Conservation (phyloP, 1,140 invertebrate species). For the Ylistrum balloti region DNA sequence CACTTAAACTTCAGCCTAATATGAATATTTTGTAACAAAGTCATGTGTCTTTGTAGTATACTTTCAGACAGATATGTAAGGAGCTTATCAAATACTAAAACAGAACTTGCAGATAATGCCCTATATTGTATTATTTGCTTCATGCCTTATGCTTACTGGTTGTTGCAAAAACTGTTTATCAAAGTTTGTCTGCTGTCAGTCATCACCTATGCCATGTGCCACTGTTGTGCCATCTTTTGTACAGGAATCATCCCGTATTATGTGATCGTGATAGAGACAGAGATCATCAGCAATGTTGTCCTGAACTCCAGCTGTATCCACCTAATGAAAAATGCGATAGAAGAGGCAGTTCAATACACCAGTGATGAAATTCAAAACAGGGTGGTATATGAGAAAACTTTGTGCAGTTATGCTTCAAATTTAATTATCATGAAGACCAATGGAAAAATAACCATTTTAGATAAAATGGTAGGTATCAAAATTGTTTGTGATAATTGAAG, state of each 20-base stretch:
- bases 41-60: background rate
- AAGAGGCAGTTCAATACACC: background rate
- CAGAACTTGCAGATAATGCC: background rate
- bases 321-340: background rate
- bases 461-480: background rate
- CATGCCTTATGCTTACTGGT: background rate
- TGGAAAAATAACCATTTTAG: background rate
- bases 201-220: background rate
- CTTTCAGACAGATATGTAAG: background rate
- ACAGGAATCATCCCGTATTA: conserved; percentile 9
- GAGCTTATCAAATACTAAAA: background rate
- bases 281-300: background rate
- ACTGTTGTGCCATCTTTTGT: background rate
- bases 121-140: background rate
- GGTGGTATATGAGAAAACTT: background rate
- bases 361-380: background rate
- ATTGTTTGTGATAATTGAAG: too few relatives aligned
- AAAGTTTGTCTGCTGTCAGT: background rate
- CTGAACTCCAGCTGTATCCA: background rate
- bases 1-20: background rate
- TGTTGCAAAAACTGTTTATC: background rate
- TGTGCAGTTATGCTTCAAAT: conserved; percentile 34
- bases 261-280: background rate
- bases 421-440: conserved; percentile 10
- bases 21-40: background rate